Base-by-base conservation (phyloP, 2,797 vertebrate species). In the Xenopus petersii region DNA sequence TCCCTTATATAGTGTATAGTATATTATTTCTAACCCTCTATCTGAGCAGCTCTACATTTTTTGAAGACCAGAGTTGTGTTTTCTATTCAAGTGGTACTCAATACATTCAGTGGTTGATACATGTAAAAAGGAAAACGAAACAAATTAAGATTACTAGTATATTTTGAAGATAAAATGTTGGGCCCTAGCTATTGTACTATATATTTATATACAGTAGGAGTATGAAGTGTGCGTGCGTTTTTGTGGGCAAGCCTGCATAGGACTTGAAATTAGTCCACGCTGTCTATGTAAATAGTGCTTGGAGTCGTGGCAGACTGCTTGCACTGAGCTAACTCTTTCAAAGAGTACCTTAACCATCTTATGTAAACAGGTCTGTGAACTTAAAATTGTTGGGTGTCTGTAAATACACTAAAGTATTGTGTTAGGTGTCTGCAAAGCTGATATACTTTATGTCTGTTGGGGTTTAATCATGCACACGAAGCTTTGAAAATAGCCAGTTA, bases 201-300 rank as follows among this genome's bases (percentile, higher is more conserved):
- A 49, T 49, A 49, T 10, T 49, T 49, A 49, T 49, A 49, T 49
- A 49, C 13, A 49, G 12, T 49, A 49, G 13, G 10, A 11, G 10
- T 49, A 13, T 13, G 13, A 1, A 11, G 48, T 67, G 47, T n/a
- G 10, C 13, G 3, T 65, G 46, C 49, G 21, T 67, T 15, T 66
- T 55, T 1, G 3, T 73, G 59, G 80, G 70, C 64, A 47, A 59
- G 80, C 79, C 67, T 0, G 68, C 75, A 68, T 65, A 79, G 16
- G 64, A 83, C 80, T 82, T 86, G 83, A 83, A 83, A 80, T 76
- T 70, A 80, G 81, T 83, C 83, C 83, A 82, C 64, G n/a, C 75
- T 72, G 83, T 88, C 84, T 85, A 78, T 64, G 73, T 81, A 84
- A 83, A 88, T 82, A 84, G 76, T 82, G 75, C 58, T 80, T n/a